phyloP scores from a whole-genome alignment of 2,888 invertebrate genomes.

The Kryphioiulus occultus region DNA sequence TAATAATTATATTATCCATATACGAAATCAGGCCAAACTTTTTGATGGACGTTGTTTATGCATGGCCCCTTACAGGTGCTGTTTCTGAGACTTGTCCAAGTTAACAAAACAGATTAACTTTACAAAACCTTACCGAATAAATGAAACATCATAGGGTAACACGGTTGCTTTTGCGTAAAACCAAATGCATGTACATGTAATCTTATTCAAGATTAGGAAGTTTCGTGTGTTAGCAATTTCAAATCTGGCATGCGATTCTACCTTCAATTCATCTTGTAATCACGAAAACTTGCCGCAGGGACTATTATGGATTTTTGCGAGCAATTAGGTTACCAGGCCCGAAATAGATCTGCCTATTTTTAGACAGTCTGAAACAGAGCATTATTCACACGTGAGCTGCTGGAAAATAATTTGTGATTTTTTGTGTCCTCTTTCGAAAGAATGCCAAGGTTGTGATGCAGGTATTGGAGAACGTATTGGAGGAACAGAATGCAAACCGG shows the following conservation, averaged over 20 bases:
- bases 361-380: background rate
- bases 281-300: background rate
- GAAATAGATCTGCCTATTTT: background rate
- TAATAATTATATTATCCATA: too few relatives aligned
- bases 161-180: too few relatives aligned
- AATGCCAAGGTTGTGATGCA: constrained; percentile 56
- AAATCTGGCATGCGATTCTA: background rate
- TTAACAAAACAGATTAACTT: too few relatives aligned
- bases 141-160: too few relatives aligned
- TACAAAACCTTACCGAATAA: too few relatives aligned
- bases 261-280: background rate
- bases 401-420: background rate
- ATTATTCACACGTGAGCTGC: background rate
- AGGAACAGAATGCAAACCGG: constrained; percentile 55
- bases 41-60: too few relatives aligned
- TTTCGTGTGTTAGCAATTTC: too few relatives aligned
- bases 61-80: too few relatives aligned
- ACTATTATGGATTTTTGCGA: background rate
- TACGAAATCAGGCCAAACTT: too few relatives aligned
- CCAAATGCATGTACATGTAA: too few relatives aligned
- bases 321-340: background rate
- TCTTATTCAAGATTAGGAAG: too few relatives aligned
- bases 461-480: constrained; percentile 55
- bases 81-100: too few relatives aligned
- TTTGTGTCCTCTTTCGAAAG: constrained; percentile 52